These are phyloP conservation scores for Crambe crambe DNA, from an alignment of 37 sponge, comb jelly and placozoan species.

Conservation along the genomic window DNA sequence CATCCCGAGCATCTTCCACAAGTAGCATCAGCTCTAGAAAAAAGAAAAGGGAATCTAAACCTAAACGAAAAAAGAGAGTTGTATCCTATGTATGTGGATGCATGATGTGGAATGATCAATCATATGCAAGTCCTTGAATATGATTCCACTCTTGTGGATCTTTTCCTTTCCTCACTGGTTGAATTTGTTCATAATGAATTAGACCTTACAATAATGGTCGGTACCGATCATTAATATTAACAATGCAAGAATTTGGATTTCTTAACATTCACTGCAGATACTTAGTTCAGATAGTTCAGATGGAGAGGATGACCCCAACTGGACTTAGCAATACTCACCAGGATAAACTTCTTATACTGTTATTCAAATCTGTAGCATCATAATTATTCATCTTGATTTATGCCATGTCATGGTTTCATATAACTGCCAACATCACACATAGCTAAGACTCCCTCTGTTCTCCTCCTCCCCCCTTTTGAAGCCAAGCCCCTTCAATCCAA, in stretches of 20 bases:
- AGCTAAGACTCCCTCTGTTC: too few species aligned
- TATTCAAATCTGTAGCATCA: too few species aligned
- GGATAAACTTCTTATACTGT: too few species aligned
- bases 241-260: too few species aligned
- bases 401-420: too few species aligned
- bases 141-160: too few species aligned
- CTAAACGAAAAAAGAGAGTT: constrained; percentile 19
- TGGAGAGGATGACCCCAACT: constrained; percentile 53
- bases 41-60: not conserved
- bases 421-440: too few species aligned
- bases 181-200: not conserved
- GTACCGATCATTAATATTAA: too few species aligned
- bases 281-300: constrained; percentile 39
- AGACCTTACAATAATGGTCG: not conserved
- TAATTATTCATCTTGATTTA: too few species aligned
- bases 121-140: not conserved
- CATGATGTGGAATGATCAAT: not conserved
- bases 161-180: not conserved
- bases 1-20: constrained; percentile 39
- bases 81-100: constrained; percentile 9
- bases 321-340: too few species aligned
- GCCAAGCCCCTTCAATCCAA: too few species aligned
- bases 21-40: constrained; percentile 15
- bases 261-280: constrained; percentile 12
- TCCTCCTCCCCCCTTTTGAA: too few species aligned